phyloP scores from a whole-genome alignment of 2,888 invertebrate species.

The Drosophila lutescens region DNA sequence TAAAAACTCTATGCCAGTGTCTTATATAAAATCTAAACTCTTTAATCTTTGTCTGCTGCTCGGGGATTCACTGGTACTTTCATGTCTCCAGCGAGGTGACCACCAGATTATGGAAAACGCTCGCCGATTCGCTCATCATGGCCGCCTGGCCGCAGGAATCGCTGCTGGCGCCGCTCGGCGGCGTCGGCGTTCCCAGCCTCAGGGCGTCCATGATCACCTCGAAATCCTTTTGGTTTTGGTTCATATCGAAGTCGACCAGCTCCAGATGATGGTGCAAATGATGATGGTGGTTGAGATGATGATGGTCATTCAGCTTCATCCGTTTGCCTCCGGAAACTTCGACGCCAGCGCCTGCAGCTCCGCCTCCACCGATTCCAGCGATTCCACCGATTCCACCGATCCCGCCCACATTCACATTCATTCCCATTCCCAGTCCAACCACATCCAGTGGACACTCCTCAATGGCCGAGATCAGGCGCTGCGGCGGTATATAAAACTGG shows the following conservation, averaged over 20 bases:
- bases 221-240: constrained; percentile 85
- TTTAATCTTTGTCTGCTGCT: constrained; percentile 19
- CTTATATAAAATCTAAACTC: constrained; percentile 2
- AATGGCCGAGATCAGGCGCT: constrained; percentile 88
- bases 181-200: constrained; percentile 82
- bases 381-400: constrained; percentile 50
- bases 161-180: constrained; percentile 80
- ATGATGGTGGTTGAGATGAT: constrained; percentile 25
- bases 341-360: constrained; percentile 34
- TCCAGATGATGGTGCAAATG: constrained; percentile 71
- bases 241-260: constrained; percentile 82
- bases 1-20: constrained; percentile 6
- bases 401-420: constrained; percentile 20
- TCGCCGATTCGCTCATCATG: constrained; percentile 86
- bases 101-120: constrained; percentile 84
- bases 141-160: constrained; percentile 88
- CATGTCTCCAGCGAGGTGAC: constrained; percentile 84
- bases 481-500: constrained; percentile 89
- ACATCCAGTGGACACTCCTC: constrained; percentile 86
- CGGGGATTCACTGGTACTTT: constrained; percentile 81
- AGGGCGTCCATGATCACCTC: constrained; percentile 85
- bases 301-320: constrained; percentile 46
- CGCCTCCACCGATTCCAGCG: constrained; percentile 47
- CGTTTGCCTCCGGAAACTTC: constrained; percentile 51
- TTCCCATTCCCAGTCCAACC: constrained; percentile 61